Conservation (phyloP, 2,797 vertebrate genomes). For the Geotrypetes seraphini region DNA sequence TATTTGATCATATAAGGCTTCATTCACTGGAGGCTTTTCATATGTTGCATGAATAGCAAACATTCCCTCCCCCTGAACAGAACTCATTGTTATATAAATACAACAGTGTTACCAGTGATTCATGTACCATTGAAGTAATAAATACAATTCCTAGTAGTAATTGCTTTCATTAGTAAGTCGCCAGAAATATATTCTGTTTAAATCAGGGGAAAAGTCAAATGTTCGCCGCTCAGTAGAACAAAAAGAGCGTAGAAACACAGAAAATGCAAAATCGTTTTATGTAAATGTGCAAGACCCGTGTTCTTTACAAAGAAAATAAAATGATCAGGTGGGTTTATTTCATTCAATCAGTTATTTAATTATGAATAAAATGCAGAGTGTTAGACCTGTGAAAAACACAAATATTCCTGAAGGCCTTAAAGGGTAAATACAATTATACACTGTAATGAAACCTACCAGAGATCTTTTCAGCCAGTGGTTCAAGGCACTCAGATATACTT, state of each 20-base stretch:
- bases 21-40: too few species aligned
- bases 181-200: neutral
- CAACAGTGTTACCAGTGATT: too few species aligned
- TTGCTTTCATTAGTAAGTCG: too few species aligned
- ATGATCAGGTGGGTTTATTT: constrained; percentile 1
- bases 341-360: constrained; percentile 44
- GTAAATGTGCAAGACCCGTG: constrained; percentile 5
- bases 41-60: too few species aligned
- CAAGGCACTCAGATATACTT: constrained; percentile 36
- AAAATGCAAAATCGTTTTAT: neutral
- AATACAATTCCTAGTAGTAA: too few species aligned
- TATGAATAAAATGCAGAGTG: constrained; percentile 22
- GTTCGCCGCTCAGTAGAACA: too few species aligned
- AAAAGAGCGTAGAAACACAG: neutral
- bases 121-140: too few species aligned
- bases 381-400: constrained; percentile 16
- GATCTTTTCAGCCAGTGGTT: constrained; percentile 28
- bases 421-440: constrained; percentile 35
- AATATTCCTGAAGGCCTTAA: constrained; percentile 20
- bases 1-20: too few species aligned
- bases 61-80: too few species aligned
- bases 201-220: neutral
- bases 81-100: too few species aligned
- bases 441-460: constrained; percentile 34
- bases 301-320: constrained; percentile 23